phyloP scores from a whole-genome alignment of 2,888 invertebrate genomes.

The Tipula vernalis region DNA sequence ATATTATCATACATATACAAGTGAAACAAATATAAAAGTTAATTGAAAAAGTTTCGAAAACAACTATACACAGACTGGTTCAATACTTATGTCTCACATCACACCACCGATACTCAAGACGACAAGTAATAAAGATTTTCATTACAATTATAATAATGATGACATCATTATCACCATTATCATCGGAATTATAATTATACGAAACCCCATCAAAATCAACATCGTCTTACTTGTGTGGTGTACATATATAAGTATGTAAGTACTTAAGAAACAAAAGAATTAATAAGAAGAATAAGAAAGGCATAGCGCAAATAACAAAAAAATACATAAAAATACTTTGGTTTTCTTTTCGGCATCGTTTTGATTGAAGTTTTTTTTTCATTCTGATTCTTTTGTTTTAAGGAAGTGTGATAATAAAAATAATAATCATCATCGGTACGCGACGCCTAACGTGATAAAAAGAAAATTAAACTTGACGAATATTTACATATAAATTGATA shows the following conservation, averaged over 20 bases:
- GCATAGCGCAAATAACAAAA: neutral
- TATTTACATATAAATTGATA: neutral
- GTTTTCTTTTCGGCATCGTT: neutral
- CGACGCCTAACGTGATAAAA: neutral
- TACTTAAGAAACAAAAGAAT: neutral
- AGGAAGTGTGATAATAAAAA: neutral
- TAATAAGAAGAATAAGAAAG: neutral
- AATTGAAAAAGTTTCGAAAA: neutral
- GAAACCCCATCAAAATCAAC: slow-evolving; percentile 4
- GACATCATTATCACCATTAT: neutral
- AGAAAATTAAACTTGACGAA: neutral
- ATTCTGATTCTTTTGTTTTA: neutral
- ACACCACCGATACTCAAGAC: neutral
- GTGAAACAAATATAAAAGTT: neutral
- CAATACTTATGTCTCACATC: neutral
- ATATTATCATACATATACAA: neutral
- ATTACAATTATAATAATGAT: slow-evolving; percentile 4
- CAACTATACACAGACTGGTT: neutral
- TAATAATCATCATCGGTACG: neutral
- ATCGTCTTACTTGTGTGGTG: neutral
- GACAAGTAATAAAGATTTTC: neutral
- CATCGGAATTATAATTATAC: neutral
- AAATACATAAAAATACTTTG: neutral
- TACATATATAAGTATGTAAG: neutral
- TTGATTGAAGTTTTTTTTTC: neutral